These are phyloP conservation scores for Takifugu ocellatus DNA, from an alignment of 2,797 vertebrate genomes.

Conservation along the genomic window DNA sequence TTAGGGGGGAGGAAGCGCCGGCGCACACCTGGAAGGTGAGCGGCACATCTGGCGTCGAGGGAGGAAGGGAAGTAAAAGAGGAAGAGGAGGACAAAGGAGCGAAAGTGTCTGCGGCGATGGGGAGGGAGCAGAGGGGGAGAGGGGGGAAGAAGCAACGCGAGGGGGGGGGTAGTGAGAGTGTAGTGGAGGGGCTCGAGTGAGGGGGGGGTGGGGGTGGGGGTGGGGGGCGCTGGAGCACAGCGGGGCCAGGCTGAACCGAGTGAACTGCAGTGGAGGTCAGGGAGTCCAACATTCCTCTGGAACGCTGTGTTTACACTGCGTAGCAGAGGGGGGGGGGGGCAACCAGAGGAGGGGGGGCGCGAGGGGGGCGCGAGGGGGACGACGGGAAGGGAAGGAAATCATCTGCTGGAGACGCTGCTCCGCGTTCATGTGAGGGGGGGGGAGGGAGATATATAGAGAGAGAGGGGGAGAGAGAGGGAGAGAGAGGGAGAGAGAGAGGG, in stretches of 20 bases:
- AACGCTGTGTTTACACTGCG: slow-evolving; percentile 82
- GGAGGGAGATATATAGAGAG: slow-evolving; percentile 1
- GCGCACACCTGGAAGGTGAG: slow-evolving; percentile 6
- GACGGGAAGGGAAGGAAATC: slow-evolving; percentile 72
- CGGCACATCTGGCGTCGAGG: slow-evolving; percentile 3
- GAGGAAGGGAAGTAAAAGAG: slow-evolving; percentile 23
- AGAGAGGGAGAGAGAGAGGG: slow-evolving; percentile 2
- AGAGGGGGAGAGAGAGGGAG: slow-evolving; percentile 15
- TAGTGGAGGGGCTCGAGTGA: slow-evolving; percentile 36
- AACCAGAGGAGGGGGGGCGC: slow-evolving; percentile 1
- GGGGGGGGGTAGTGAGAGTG: slow-evolving; percentile 18
- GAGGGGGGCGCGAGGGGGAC: slow-evolving; percentile 67
- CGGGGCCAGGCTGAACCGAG: slow-evolving; percentile 78
- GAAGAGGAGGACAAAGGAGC: slow-evolving; percentile 16
- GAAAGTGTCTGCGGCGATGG: slow-evolving; percentile 1
- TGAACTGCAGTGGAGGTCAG: slow-evolving; percentile 81
- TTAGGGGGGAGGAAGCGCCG: too few species aligned
- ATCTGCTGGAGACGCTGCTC: slow-evolving; percentile 54
- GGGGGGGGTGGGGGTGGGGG: neutral
- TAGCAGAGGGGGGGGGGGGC: slow-evolving; percentile 41
- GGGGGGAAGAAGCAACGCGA: slow-evolving; percentile 16
- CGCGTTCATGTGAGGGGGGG: neutral
- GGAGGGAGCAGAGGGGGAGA: slow-evolving; percentile 8
- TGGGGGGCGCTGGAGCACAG: slow-evolving; percentile 61
- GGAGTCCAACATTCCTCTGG: slow-evolving; percentile 84